Evolutionary conservation across 2,113 vertebrate genomes (phyloP).

Genomic region (Oryctolagus cuniculus): mOryCun1.1 NC_091435.1:100746501-100747000

Average conservation of each 20-base stretch:
- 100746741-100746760: neutral
- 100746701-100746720: neutral
- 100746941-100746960: neutral
- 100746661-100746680: too few species aligned
- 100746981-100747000: neutral
- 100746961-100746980: neutral
- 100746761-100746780: neutral
- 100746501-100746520: too few species aligned
- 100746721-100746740: neutral
- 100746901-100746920: conserved; percentile 24
- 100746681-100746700: too few species aligned
- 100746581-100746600: too few species aligned
- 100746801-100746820: neutral
- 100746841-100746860: neutral
- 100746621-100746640: too few species aligned
- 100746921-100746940: neutral
- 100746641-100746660: too few species aligned
- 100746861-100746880: neutral
- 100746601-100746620: too few species aligned
- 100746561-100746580: too few species aligned
- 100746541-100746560: too few species aligned
- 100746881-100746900: neutral
- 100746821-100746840: neutral
- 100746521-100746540: too few species aligned
- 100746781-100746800: neutral